Evolutionary conservation across 2,888 invertebrate species (phyloP).

Genomic region (Acanthosepion esculentum): DNA sequence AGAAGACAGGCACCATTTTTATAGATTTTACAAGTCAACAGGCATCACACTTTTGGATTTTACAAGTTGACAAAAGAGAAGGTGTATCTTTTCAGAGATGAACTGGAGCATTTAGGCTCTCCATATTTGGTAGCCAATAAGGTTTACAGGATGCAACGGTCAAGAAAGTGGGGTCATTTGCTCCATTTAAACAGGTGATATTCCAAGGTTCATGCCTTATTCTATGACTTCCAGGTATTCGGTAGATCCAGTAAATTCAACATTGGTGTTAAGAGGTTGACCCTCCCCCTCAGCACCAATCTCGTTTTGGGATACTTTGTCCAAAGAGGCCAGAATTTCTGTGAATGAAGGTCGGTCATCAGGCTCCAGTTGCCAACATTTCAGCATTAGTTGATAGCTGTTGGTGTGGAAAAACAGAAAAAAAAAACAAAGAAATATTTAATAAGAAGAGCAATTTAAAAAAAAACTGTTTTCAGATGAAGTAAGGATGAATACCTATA

Average conservation of each 20-base stretch:
- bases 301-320: slow-evolving; percentile 56
- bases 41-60: background rate
- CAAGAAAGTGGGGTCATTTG: background rate
- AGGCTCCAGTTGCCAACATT: slow-evolving; percentile 67
- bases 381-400: slow-evolving; percentile 68
- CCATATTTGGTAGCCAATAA: too few relatives aligned
- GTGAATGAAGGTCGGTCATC: slow-evolving; percentile 69
- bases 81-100: background rate
- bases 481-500: too few relatives aligned
- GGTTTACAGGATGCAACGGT: background rate
- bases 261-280: slow-evolving; percentile 61
- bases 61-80: background rate
- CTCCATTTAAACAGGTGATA: background rate
- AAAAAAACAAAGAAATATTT: background rate
- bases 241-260: slow-evolving; percentile 60
- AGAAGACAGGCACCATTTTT: background rate
- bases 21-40: background rate
- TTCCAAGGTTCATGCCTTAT: slow-evolving; percentile 42
- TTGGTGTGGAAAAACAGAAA: slow-evolving; percentile 25
- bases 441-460: background rate
- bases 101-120: background rate
- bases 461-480: background rate
- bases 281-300: slow-evolving; percentile 56
- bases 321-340: slow-evolving; percentile 61
- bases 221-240: slow-evolving; percentile 62